Conservation (phyloP, 2,888 invertebrate genomes). For the Hedychridium roseum region DNA sequence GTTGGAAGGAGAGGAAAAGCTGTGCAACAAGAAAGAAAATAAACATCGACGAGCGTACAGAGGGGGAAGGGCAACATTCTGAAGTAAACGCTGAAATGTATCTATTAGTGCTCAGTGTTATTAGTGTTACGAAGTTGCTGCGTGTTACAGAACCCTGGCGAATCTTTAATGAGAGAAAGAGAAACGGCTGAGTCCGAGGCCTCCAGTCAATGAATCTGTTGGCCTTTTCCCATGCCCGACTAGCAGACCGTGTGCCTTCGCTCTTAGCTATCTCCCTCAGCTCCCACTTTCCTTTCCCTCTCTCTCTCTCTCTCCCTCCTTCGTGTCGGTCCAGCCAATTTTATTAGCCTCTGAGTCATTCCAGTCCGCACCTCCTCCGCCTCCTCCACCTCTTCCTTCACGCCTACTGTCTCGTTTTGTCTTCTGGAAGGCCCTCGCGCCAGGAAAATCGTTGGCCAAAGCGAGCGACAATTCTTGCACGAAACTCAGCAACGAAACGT, state of each 20-base stretch:
- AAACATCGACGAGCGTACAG: too few species aligned
- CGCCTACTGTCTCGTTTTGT: too few species aligned
- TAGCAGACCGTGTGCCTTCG: conserved; percentile 9
- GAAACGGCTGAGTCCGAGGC: conserved; percentile 38
- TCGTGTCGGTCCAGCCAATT: conserved; percentile 14
- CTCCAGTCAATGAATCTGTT: conserved; percentile 58
- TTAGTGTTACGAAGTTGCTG: neutral
- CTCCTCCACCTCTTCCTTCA: too few species aligned
- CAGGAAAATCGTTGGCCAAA: too few species aligned
- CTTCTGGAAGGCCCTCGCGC: too few species aligned
- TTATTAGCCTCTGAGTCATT: conserved; percentile 24
- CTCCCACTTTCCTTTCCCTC: conserved; percentile 11
- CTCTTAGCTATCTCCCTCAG: conserved; percentile 15
- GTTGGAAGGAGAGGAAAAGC: neutral
- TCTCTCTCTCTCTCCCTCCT: conserved; percentile 6
- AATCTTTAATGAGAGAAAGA: too few species aligned
- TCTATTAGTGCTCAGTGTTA: too few species aligned
- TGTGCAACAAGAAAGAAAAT: neutral
- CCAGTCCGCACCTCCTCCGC: too few species aligned
- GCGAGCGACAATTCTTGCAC: too few species aligned
- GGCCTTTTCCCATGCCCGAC: conserved; percentile 55
- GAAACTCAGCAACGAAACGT: too few species aligned
- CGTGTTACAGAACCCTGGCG: conserved; percentile 11
- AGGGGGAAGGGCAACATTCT: too few species aligned
- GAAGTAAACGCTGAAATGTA: too few species aligned